Evolutionary conservation across 2,113 vertebrate species (phyloP).

Genomic region (Monarcha castaneiventris): DNA sequence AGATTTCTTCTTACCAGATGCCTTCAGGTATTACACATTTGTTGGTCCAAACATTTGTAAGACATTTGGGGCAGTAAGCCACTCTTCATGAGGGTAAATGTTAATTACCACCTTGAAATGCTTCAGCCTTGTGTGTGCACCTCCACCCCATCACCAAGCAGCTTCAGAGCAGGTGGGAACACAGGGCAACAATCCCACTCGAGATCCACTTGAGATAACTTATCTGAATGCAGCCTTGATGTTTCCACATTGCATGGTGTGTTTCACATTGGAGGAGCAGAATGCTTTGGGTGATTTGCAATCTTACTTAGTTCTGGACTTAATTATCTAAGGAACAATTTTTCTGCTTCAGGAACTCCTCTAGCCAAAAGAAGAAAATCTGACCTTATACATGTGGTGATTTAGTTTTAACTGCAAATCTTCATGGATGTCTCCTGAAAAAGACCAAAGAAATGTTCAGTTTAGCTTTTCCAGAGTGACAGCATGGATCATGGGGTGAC

Average conservation of each 20-base stretch:
- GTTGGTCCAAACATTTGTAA: not conserved
- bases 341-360: not conserved
- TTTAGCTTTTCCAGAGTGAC: not conserved
- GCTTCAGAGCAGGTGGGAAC: not conserved
- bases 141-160: not conserved
- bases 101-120: not conserved
- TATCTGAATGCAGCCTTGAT: not conserved
- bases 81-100: not conserved
- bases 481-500: not conserved
- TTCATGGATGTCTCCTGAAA: not conserved
- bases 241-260: not conserved
- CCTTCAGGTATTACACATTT: not conserved
- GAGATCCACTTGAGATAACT: not conserved
- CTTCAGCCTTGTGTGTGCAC: not conserved
- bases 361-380: not conserved
- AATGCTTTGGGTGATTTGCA: not conserved
- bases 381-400: not conserved
- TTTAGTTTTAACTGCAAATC: not conserved
- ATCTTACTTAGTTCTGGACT: not conserved
- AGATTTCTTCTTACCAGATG: not conserved
- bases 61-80: not conserved
- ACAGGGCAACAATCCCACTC: not conserved
- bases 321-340: not conserved
- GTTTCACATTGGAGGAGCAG: not conserved
- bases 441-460: not conserved